Conservation (phyloP, 2,113 vertebrate genomes). For the Urocynchramus pylzowi region DNA sequence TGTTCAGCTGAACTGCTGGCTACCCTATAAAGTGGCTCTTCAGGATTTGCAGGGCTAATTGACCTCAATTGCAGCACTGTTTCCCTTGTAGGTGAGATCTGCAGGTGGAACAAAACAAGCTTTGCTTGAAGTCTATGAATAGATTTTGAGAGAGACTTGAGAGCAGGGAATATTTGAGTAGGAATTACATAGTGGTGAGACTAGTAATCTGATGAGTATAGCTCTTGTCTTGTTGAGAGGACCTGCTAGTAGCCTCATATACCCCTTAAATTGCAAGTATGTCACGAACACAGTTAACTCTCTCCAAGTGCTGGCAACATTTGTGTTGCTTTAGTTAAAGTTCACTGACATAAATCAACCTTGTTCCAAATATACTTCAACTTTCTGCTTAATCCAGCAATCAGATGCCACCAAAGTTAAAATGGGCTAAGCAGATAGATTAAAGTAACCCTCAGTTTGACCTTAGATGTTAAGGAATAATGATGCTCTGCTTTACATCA, state of each 20-base stretch:
- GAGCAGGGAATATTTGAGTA: background rate
- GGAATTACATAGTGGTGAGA: background rate
- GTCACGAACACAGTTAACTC: background rate
- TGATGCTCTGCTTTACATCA: background rate
- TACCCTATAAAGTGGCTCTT: background rate
- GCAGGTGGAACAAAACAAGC: background rate
- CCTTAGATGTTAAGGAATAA: background rate
- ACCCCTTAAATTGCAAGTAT: background rate
- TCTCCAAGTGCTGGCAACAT: background rate
- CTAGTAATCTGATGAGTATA: background rate
- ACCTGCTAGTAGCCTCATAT: background rate
- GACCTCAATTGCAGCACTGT: background rate
- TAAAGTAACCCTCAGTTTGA: background rate
- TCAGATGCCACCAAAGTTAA: background rate
- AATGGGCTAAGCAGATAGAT: background rate
- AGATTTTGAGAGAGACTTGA: background rate
- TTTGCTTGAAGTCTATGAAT: background rate
- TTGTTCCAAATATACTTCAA: background rate
- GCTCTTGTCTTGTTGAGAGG: background rate
- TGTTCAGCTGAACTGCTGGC: background rate
- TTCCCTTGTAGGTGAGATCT: background rate
- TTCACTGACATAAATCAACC: background rate
- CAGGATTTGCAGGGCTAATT: background rate
- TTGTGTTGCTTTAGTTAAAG: background rate
- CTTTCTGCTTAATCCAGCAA: background rate